phyloP scores from a whole-genome alignment of 2,888 invertebrate genomes.

The Dicyrtoma fusca region DNA sequence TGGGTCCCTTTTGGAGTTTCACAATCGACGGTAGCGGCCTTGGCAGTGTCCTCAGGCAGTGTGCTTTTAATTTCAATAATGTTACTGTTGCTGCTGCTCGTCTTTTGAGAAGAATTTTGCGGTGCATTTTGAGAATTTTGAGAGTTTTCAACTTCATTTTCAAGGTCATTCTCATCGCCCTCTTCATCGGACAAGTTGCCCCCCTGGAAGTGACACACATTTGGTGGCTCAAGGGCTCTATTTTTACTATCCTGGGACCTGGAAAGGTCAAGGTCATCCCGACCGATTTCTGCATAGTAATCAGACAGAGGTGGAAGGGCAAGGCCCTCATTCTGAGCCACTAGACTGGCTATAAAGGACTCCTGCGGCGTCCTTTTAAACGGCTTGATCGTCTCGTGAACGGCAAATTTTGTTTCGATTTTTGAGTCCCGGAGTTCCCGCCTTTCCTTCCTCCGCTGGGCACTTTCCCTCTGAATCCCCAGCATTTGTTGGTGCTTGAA shows the following conservation, averaged over 20 bases:
- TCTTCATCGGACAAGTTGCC: slow-evolving; percentile 34
- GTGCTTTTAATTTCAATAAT: too few species aligned
- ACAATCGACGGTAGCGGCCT: too few species aligned
- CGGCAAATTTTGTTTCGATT: neutral
- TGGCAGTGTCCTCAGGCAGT: too few species aligned
- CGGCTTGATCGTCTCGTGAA: slow-evolving; percentile 12
- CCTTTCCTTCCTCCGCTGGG: neutral
- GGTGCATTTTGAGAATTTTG: neutral
- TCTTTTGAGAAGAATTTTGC: neutral
- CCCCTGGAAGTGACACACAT: slow-evolving; percentile 27
- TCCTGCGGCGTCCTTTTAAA: slow-evolving; percentile 22
- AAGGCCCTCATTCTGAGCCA: slow-evolving; percentile 11
- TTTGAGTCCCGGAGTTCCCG: neutral
- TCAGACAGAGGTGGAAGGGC: slow-evolving; percentile 17
- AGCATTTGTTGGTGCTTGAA: slow-evolving; percentile 22
- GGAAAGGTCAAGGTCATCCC: too few species aligned
- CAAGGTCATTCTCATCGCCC: slow-evolving; percentile 20
- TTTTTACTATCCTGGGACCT: too few species aligned
- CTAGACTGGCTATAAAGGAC: slow-evolving; percentile 11
- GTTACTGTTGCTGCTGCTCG: neutral
- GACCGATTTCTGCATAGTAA: slow-evolving; percentile 12
- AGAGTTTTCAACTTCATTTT: slow-evolving; percentile 1
- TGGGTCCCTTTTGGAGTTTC: too few species aligned
- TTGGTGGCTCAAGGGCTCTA: neutral
- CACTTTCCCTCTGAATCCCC: slow-evolving; percentile 10